Evolutionary conservation across 2,888 invertebrate species (phyloP).

Genomic region (Melangyna quadrimaculata): DNA sequence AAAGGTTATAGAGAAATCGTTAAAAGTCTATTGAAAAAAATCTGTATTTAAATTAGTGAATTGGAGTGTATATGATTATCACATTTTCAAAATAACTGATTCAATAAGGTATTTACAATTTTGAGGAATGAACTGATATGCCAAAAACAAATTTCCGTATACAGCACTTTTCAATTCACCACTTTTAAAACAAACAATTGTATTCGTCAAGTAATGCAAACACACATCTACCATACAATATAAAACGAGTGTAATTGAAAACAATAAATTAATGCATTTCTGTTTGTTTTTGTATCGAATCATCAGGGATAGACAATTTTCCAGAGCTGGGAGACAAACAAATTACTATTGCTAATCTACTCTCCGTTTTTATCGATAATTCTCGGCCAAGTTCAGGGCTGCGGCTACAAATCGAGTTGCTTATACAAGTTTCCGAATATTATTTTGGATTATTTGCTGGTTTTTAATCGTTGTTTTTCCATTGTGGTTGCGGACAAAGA

Average conservation of each 20-base stretch:
- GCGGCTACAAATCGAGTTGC: conserved; percentile 28
- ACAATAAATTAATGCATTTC: background rate
- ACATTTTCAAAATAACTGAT: too few relatives aligned
- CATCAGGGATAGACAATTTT: background rate
- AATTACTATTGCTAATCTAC: conserved; percentile 6
- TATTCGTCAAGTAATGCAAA: background rate
- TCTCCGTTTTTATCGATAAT: conserved; percentile 28
- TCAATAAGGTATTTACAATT: too few relatives aligned
- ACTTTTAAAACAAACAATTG: too few relatives aligned
- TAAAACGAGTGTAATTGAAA: background rate
- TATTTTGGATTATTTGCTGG: conserved; percentile 21
- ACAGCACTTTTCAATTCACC: too few relatives aligned
- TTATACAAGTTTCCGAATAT: background rate
- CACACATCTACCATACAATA: background rate
- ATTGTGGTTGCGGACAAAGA: conserved; percentile 47
- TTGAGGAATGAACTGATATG: too few relatives aligned
- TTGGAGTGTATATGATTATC: too few relatives aligned
- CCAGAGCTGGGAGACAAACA: background rate
- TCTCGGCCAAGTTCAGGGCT: conserved; percentile 61
- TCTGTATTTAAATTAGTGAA: too few relatives aligned
- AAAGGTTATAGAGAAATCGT: too few relatives aligned
- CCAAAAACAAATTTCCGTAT: too few relatives aligned
- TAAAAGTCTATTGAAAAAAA: too few relatives aligned
- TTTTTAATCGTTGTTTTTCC: conserved; percentile 27
- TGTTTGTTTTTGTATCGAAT: background rate